A percentile compares a stretch with the other conserved stretches of the same genome.
Evolutionary conservation across 2,113 vertebrate species (phyloP).

Genomic region (Cephalopterus ornatus): DNA sequence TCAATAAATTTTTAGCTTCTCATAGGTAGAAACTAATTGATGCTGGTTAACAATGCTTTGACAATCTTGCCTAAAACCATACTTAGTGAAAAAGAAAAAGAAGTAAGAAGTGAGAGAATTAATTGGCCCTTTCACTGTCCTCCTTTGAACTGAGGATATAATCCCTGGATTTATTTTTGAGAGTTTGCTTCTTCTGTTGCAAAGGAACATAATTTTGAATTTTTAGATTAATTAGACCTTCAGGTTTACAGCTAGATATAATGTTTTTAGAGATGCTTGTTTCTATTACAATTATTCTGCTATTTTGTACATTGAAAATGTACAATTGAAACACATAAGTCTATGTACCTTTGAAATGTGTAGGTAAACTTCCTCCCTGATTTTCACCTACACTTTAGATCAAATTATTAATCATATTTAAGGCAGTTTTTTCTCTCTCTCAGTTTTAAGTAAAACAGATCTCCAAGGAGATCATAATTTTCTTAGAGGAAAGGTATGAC

Average conservation of each 20-base stretch:
- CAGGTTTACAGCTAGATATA: background rate
- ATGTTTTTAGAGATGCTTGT: background rate
- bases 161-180: background rate
- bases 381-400: background rate
- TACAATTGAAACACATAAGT: background rate
- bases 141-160: conserved; percentile 4
- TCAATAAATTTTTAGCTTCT: background rate
- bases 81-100: background rate
- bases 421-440: background rate
- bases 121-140: background rate
- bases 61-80: background rate
- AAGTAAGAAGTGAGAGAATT: background rate
- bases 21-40: background rate
- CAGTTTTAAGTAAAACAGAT: background rate
- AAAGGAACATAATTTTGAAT: background rate
- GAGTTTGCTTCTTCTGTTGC: background rate
- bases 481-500: background rate
- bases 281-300: background rate
- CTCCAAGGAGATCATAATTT: background rate
- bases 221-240: background rate
- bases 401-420: background rate
- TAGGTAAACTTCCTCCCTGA: background rate
- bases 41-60: background rate
- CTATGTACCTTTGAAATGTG: background rate
- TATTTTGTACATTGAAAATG: background rate